Percentiles rank a stretch among this genome's conserved stretches.
Evolutionary conservation across 1,140 invertebrate genomes (phyloP).

Genomic region (Drosophila tropicalis): DNA sequence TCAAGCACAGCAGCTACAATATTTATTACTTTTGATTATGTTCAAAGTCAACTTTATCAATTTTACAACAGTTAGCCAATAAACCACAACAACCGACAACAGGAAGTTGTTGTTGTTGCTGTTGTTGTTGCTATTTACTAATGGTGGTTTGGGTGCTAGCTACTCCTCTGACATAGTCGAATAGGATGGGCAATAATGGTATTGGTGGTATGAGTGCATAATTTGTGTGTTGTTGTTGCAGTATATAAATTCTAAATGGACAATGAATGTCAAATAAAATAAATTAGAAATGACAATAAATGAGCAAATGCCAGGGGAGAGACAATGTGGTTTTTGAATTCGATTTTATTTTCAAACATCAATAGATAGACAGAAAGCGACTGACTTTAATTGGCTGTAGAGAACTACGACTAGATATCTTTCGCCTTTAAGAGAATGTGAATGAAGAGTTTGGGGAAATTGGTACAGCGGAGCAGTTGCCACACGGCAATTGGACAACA

Average conservation of each 20-base stretch:
- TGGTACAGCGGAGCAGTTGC: background rate
- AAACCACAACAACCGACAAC: constrained; percentile 69
- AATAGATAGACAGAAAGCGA: constrained; percentile 54
- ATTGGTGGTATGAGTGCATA: constrained; percentile 20
- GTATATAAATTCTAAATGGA: constrained; percentile 79
- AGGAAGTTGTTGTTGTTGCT: constrained; percentile 8
- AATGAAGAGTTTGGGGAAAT: background rate
- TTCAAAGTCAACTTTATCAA: constrained; percentile 81
- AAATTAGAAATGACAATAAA: constrained; percentile 81
- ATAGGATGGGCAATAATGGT: constrained; percentile 22
- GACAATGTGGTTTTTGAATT: constrained; percentile 20
- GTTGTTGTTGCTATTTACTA: constrained; percentile 1
- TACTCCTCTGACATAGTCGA: constrained; percentile 10
- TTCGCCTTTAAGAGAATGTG: background rate
- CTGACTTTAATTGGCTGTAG: constrained; percentile 61
- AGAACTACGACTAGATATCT: background rate
- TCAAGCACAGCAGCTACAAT: constrained; percentile 79
- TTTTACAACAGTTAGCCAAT: constrained; percentile 80
- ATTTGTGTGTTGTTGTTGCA: constrained; percentile 41
- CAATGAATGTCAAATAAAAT: constrained; percentile 79
- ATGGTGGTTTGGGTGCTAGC: constrained; percentile 15
- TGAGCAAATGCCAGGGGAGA: constrained; percentile 66
- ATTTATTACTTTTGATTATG: constrained; percentile 82
- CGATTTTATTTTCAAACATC: constrained; percentile 38
- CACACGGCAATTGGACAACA: constrained; percentile 56